Evolutionary conservation across 1,140 invertebrate genomes (phyloP).

Genomic region (Camponotus pennsylvanicus): DNA sequence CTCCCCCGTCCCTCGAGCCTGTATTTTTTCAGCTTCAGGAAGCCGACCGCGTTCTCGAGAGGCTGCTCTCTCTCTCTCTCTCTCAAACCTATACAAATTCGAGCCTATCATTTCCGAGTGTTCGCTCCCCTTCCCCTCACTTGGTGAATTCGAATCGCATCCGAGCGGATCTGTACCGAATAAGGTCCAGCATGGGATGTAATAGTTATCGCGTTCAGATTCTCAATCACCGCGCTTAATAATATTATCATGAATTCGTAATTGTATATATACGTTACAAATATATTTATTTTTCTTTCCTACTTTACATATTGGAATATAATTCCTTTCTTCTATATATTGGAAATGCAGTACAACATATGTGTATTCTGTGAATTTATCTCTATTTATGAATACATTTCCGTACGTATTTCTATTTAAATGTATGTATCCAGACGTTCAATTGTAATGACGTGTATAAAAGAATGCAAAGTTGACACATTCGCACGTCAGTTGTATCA

Average conservation of each 20-base stretch:
- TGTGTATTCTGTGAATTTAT: neutral
- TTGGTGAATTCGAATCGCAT: constrained; percentile 24
- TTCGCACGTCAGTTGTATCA: constrained; percentile 8
- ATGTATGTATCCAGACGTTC: neutral
- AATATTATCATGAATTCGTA: constrained; percentile 10
- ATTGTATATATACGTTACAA: neutral
- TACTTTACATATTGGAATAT: too few relatives aligned
- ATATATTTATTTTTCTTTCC: neutral
- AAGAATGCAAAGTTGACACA: constrained; percentile 21
- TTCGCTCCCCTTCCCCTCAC: constrained; percentile 14
- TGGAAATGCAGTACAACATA: neutral
- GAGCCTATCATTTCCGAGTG: constrained; percentile 30
- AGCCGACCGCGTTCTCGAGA: constrained; percentile 49
- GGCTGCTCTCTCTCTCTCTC: neutral
- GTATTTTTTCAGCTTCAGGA: constrained; percentile 70
- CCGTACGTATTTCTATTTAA: neutral
- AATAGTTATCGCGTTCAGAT: constrained; percentile 1
- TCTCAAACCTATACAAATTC: constrained; percentile 36
- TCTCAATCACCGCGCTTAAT: neutral
- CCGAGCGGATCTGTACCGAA: constrained; percentile 3
- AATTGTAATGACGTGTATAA: constrained; percentile 4
- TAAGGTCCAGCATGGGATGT: neutral
- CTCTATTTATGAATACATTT: neutral
- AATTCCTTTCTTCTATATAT: too few relatives aligned
- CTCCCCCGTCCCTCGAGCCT: constrained; percentile 30